Conservation (phyloP, 2,888 invertebrate species). For the Trachelus troglodyta region DNA sequence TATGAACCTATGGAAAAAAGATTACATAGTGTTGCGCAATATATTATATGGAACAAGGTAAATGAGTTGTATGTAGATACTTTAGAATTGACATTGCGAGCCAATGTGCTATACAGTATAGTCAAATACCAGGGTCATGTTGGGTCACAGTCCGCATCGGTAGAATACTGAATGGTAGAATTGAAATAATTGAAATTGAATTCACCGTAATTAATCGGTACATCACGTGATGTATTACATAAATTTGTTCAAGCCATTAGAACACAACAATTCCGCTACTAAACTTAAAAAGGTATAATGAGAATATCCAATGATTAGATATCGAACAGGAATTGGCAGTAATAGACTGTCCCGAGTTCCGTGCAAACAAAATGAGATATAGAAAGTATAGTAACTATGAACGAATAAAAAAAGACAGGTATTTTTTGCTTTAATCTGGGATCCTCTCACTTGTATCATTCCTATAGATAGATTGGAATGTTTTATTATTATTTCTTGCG, state of each 20-base stretch:
- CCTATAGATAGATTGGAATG: background rate
- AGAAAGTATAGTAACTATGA: background rate
- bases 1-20: background rate
- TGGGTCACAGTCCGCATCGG: background rate
- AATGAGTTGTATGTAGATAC: background rate
- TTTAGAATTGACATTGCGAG: background rate
- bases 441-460: background rate
- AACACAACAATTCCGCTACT: background rate
- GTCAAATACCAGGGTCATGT: background rate
- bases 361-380: background rate
- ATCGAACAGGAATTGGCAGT: background rate
- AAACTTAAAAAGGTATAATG: background rate
- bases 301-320: background rate
- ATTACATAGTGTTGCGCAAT: background rate
- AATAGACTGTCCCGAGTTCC: background rate
- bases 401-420: background rate
- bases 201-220: too few relatives aligned
- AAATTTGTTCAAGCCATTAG: background rate
- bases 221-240: background rate
- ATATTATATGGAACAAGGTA: background rate
- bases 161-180: background rate
- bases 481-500: background rate
- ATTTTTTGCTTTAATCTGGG: background rate
- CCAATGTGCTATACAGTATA: background rate
- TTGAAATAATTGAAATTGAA: too few relatives aligned